Evolutionary conservation across 2,113 vertebrate genomes (phyloP).

Genomic region (Corythaixoides concolor): DNA sequence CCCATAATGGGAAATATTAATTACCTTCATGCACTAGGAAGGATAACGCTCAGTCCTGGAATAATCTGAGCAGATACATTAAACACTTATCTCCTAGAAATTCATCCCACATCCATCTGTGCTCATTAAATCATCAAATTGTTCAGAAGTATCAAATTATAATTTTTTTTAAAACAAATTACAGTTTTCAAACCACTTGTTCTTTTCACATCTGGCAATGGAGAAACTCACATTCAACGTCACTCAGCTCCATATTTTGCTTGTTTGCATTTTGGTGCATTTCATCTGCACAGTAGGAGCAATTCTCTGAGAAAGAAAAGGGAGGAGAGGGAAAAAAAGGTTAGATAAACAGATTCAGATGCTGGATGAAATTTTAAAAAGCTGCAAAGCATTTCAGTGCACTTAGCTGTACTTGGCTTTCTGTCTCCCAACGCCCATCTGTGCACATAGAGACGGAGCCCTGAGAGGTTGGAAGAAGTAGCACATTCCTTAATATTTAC

Average conservation of each 20-base stretch:
- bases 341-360: slow-evolving; percentile 67
- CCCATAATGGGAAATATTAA: slow-evolving; percentile 61
- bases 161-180: slow-evolving; percentile 63
- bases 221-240: background rate
- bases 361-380: slow-evolving; percentile 60
- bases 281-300: slow-evolving; percentile 50
- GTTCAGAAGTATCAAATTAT: slow-evolving; percentile 69
- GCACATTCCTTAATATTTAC: slow-evolving; percentile 68
- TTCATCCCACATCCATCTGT: slow-evolving; percentile 69
- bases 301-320: slow-evolving; percentile 48
- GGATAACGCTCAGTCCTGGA: slow-evolving; percentile 60
- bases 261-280: slow-evolving; percentile 61
- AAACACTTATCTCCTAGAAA: slow-evolving; percentile 60
- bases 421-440: slow-evolving; percentile 62
- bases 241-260: slow-evolving; percentile 33
- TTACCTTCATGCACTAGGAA: slow-evolving; percentile 58
- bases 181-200: slow-evolving; percentile 65
- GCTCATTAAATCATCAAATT: slow-evolving; percentile 71
- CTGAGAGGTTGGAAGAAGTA: slow-evolving; percentile 61
- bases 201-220: slow-evolving; percentile 69
- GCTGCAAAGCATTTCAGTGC: slow-evolving; percentile 59
- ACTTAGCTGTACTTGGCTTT: slow-evolving; percentile 70
- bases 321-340: slow-evolving; percentile 19
- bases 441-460: slow-evolving; percentile 10
- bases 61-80: slow-evolving; percentile 64